A percentile compares a stretch with the other conserved stretches of the same genome.
Conservation (phyloP, 1,140 invertebrate species). For the Caerostris extrusa region DNA sequence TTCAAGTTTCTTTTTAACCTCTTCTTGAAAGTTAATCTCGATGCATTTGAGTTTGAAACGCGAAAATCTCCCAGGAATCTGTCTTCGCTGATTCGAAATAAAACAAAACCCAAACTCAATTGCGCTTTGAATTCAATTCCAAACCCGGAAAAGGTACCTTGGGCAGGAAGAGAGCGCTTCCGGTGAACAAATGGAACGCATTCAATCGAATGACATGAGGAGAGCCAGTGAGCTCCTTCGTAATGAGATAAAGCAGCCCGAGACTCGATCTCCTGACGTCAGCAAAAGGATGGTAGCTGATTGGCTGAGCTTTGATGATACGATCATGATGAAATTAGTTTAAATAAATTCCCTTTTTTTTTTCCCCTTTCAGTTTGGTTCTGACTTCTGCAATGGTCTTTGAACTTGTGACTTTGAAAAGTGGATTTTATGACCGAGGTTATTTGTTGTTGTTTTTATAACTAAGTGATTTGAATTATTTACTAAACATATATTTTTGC, state of each 20-base stretch:
- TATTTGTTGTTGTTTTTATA: too few relatives aligned
- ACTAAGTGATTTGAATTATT: too few relatives aligned
- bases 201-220: slow-evolving; percentile 39
- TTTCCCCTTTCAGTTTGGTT: neutral
- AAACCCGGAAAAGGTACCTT: slow-evolving; percentile 14
- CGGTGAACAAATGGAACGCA: slow-evolving; percentile 42
- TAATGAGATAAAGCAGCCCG: slow-evolving; percentile 21
- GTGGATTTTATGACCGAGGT: too few relatives aligned
- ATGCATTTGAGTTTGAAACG: neutral
- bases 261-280: slow-evolving; percentile 5
- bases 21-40: neutral
- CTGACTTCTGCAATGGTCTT: too few relatives aligned
- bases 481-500: too few relatives aligned
- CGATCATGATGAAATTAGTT: neutral
- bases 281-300: neutral
- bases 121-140: slow-evolving; percentile 3
- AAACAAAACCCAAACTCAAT: slow-evolving; percentile 24
- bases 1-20: neutral
- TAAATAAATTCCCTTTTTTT: neutral
- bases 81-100: neutral
- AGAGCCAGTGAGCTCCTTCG: neutral
- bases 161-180: slow-evolving; percentile 14
- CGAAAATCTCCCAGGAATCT: neutral
- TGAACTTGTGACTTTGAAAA: too few relatives aligned
- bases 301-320: slow-evolving; percentile 6